A percentile compares a stretch with the other conserved stretches of the same genome.
These are phyloP conservation scores for Diloba caeruleocephala DNA, from an alignment of 2,888 invertebrate species.

Conservation along the genomic window DNA sequence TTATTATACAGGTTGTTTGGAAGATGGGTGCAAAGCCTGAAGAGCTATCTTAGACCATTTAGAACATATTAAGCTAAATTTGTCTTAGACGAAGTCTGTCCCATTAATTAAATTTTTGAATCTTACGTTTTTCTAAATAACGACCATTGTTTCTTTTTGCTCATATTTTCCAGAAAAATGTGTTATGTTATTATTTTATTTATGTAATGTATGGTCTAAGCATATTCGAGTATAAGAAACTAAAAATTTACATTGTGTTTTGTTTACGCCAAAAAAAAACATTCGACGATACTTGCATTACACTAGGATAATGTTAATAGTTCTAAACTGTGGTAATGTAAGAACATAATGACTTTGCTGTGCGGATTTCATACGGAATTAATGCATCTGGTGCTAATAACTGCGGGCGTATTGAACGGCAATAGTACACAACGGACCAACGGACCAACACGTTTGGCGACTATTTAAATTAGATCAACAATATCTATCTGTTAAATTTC, in stretches of 20 bases:
- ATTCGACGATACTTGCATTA: constrained; percentile 6
- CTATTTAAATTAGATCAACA: constrained; percentile 17
- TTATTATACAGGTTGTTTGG: no score
- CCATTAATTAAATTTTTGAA: no score
- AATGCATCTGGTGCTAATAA: constrained; percentile 40
- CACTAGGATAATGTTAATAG: constrained; percentile 3
- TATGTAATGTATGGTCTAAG: no score
- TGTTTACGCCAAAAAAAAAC: background rate
- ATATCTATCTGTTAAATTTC: constrained; percentile 3
- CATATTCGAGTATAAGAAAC: no score
- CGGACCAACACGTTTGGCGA: constrained; percentile 27
- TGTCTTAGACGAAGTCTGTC: no score
- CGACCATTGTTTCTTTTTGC: no score
- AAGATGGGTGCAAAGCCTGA: no score
- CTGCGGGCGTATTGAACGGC: constrained; percentile 13
- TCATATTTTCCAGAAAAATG: no score
- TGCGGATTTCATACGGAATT: constrained; percentile 34
- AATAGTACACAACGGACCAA: constrained; percentile 16
- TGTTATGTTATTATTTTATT: no score
- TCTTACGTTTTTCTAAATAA: no score
- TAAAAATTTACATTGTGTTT: background rate
- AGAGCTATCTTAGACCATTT: no score
- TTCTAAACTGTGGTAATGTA: constrained; percentile 22
- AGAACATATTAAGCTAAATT: no score
- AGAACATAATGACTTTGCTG: constrained; percentile 34